Conservation (phyloP, 2,797 vertebrate species). For the Peromyscus nudipes region DNA sequence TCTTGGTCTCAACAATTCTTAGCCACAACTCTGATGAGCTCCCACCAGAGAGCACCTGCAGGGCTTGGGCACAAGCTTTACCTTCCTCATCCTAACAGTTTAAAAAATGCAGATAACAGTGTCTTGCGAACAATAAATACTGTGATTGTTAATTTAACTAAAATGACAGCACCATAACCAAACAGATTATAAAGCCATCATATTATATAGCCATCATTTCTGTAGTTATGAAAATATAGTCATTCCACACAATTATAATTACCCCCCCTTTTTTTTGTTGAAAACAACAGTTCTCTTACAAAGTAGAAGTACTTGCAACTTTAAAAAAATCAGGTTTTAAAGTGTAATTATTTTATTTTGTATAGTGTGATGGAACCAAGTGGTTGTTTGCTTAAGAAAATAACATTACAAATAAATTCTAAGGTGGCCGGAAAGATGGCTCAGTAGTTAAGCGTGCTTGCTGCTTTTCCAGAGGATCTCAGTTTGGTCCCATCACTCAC, state of each 20-base stretch:
- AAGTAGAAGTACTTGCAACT: conserved; percentile 59
- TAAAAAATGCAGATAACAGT: not conserved
- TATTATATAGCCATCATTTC: not conserved
- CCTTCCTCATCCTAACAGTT: not conserved
- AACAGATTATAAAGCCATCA: not conserved
- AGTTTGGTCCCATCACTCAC: not conserved
- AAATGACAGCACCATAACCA: not conserved
- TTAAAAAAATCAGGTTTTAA: conserved; percentile 47
- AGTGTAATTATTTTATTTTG: conserved; percentile 44
- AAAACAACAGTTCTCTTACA: conserved; percentile 23
- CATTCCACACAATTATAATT: not conserved
- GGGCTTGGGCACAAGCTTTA: not conserved
- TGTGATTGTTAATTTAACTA: conserved; percentile 34
- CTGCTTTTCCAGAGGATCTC: not conserved
- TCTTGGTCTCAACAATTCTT: not conserved
- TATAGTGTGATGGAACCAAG: conserved; percentile 13
- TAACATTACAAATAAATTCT: conserved; percentile 36
- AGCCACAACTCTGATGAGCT: not conserved
- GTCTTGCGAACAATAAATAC: not conserved
- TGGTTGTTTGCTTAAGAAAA: conserved; percentile 66
- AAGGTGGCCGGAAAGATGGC: not conserved
- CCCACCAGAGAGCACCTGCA: not conserved
- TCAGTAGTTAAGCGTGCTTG: not conserved
- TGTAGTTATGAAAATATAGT: not conserved
- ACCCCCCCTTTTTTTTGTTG: not conserved